A percentile compares a stretch with the other conserved stretches of the same genome.
phyloP scores from a whole-genome alignment of 2,113 vertebrate genomes.

The Anarrhichthys ocellatus region DNA sequence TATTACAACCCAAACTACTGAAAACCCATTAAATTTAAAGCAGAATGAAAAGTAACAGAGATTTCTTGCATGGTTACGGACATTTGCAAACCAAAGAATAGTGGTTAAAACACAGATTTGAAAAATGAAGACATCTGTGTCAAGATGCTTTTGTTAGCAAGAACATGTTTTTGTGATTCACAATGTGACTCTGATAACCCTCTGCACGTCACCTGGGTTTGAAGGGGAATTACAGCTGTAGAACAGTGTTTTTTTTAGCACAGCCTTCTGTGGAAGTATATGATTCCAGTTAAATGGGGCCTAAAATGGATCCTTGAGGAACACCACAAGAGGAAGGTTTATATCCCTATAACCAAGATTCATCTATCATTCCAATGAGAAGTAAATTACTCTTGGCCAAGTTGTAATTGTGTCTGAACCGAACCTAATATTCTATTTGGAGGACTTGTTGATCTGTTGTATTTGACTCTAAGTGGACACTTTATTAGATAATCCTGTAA shows the following conservation, averaged over 20 bases:
- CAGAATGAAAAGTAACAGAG: background rate
- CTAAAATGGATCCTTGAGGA: background rate
- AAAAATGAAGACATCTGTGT: background rate
- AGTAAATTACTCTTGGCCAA: background rate
- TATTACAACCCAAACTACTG: background rate
- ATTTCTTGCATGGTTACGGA: background rate
- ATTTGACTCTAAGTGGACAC: background rate
- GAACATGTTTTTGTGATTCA: background rate
- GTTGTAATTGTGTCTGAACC: background rate
- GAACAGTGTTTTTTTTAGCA: too few species aligned
- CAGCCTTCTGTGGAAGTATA: background rate
- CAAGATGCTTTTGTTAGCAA: background rate
- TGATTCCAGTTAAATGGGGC: background rate
- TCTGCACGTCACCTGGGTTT: background rate
- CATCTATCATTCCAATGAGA: background rate
- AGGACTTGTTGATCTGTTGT: background rate
- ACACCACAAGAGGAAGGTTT: background rate
- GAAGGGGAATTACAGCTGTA: constrained; percentile 1
- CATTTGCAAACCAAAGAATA: background rate
- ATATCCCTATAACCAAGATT: background rate
- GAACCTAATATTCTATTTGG: background rate
- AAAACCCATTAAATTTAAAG: background rate
- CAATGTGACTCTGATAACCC: background rate
- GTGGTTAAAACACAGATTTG: background rate
- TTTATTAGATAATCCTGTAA: background rate